Evolutionary conservation across 2,888 invertebrate genomes (phyloP), one percentile per base, ranked within the genome.

Genomic region (Troides aeacus): DNA sequence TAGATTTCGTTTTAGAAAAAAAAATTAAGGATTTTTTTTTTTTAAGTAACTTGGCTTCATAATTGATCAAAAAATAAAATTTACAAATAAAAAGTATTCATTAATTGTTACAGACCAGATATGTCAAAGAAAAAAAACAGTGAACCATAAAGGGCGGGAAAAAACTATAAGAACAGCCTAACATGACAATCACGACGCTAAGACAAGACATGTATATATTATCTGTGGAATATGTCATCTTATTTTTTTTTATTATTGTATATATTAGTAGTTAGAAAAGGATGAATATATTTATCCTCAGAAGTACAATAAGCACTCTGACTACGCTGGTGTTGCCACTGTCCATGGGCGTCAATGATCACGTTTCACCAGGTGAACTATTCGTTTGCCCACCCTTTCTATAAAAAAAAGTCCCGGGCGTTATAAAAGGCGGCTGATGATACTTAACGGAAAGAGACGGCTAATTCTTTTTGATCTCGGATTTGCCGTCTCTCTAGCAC

Each of bases 31-130:
- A 56, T 36, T 23, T 23, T 65, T 36, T 23, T 23, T 65, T 64
- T 69, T 74, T 74, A 73, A 74, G 74, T 74, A 71, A 69, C 73
- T 70, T 67, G 70, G 72, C 74, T 64, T 53, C 61, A 66, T 10
- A 1, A 1, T 39, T 10, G 10, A 10, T 10, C 10, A 18, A 2
- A 53, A 53, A 53, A 18, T 15, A 5, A 1, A 53, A 53, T 53
- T 30, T 30, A 53, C 17, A 53, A 53, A 17, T 53, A 17, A 18
- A 53, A 18, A n/a, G 10, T 12, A 4, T 53, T 53, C n/a, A 53
- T 53, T 15, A 53, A 6, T 6, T 53, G 53, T n/a, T 18, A 17
- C 10, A 53, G n/a, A 6, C 39, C 39, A 53, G 18, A 53, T 53
- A 17, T 53, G 10, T 39, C 39, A 7, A 39, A 39, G n/a, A 36